phyloP scores from a whole-genome alignment of 2,797 vertebrate species.

The Emys orbicularis region DNA sequence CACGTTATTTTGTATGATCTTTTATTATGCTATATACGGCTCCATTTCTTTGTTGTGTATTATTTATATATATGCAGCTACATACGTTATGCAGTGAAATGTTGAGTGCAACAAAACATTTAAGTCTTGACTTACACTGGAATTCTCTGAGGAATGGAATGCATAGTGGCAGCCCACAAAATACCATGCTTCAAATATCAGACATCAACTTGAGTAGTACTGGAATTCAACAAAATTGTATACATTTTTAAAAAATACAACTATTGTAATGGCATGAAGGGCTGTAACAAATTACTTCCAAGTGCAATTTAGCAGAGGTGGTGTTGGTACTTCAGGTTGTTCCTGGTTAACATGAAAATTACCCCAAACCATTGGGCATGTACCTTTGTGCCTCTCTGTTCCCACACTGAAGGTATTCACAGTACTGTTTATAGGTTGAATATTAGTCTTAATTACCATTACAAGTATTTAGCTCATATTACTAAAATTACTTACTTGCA shows the following conservation, averaged over 20 bases:
- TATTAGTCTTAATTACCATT: conserved; percentile 4
- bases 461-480: background rate
- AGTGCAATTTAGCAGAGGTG: background rate
- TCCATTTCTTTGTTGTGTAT: background rate
- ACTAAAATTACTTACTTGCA: background rate
- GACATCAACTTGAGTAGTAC: background rate
- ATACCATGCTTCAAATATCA: background rate
- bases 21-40: background rate
- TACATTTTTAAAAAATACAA: background rate
- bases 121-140: rapidly evolving
- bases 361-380: background rate
- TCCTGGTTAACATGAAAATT: conserved; percentile 7
- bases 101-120: background rate
- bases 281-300: conserved; percentile 1
- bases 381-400: background rate
- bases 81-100: background rate
- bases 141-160: background rate
- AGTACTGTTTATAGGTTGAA: conserved; percentile 7
- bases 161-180: background rate
- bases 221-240: background rate
- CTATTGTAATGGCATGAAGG: background rate
- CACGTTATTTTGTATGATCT: background rate
- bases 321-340: background rate
- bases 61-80: background rate
- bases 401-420: background rate